Evolutionary conservation across 2,888 invertebrate genomes (phyloP), one percentile per base, ranked within the genome.

Genomic region (Chrysopilus asiliformis): DNA sequence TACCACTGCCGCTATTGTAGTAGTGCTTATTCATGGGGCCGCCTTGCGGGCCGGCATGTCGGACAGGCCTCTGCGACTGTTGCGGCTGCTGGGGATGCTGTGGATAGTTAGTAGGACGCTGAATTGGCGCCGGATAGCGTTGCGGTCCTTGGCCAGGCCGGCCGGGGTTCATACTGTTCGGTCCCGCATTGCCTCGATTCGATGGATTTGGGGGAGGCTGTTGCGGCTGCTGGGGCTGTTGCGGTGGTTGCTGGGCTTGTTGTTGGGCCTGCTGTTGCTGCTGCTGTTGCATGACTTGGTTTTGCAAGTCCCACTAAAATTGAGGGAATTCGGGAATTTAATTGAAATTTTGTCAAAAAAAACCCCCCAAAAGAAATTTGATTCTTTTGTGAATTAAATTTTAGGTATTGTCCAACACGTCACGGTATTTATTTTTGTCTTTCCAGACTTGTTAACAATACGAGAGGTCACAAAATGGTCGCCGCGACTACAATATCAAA

Each of bases 211-310:
- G 51, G 19, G 49, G 45, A 36, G 48, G 50, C 43, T 52, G 52
- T 35, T 53, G 53, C 31, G 52, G 55, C 13, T 52, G 51, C 12
- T 52, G 53, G 8, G 53, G 53, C 36, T 52, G 52, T 1, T 50
- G 51, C 25, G 47, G 50, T 26, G 49, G 51, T 26, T 43, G 43
- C 17, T 36, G 36, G 14, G 33, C 36, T 12, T 39, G 42, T 13
- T 37, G 40, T 26, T 22, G 48, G 14, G 50, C 47, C 43, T 51
- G 55, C 17, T 52, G 53, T 4, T 48, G 49, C 58, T 64, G 53
- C 65, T 69, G 49, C 63, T 68, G 46, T 65, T 70, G 50, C 69
- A 70, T 49, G 60, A 70, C 52, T 48, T 53, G 53, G 42, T 51
- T 60, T 47, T 59, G 58, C 41, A 59, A 40, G 40, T 62, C 62